Percentiles rank a stretch among this genome's conserved stretches.
phyloP scores from a whole-genome alignment of 2,113 vertebrate species.

The Brachypteracias leptosomus region DNA sequence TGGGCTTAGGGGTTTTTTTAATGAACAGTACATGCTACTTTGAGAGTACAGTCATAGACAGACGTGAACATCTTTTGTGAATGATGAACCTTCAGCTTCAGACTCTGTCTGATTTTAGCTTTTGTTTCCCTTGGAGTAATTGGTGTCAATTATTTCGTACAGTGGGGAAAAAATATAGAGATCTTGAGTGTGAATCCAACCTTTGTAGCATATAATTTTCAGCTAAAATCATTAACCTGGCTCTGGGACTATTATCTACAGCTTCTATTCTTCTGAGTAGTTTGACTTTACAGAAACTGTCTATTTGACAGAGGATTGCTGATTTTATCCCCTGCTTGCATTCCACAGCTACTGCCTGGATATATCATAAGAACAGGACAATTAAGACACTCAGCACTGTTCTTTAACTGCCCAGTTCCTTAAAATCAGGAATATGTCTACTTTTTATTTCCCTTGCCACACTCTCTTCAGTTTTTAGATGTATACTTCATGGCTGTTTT shows the following conservation, averaged over 20 bases:
- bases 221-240: neutral
- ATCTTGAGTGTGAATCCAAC: neutral
- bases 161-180: neutral
- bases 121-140: neutral
- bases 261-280: neutral
- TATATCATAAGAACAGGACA: neutral
- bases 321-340: neutral
- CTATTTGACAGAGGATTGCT: neutral
- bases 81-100: neutral
- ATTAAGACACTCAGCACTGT: neutral
- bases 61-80: neutral
- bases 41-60: neutral
- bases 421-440: neutral
- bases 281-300: neutral
- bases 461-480: neutral
- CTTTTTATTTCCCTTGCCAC: neutral
- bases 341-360: neutral
- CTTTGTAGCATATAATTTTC: neutral
- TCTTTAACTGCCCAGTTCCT: neutral
- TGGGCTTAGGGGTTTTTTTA: rapidly evolving
- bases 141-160: neutral
- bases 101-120: neutral
- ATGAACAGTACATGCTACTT: neutral
- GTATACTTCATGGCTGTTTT: neutral
- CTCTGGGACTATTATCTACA: neutral